A percentile compares a stretch with the other conserved stretches of the same genome.
phyloP scores from a whole-genome alignment of 2,113 vertebrate species.

The Tachysurus fulvidraco region DNA sequence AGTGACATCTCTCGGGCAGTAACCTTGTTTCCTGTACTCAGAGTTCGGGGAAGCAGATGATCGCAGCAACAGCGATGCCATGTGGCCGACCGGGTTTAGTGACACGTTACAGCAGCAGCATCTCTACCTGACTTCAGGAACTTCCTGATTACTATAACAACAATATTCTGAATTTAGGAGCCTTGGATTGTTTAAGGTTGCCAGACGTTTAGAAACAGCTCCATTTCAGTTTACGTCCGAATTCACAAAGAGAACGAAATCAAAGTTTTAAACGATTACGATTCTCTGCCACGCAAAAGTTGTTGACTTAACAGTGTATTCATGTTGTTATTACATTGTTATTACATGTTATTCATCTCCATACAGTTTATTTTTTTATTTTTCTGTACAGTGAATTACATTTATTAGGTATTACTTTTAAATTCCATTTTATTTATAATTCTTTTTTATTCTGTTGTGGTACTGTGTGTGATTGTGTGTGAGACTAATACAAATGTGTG shows the following conservation, averaged over 20 bases:
- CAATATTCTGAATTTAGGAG: background rate
- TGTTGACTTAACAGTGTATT: too few species aligned
- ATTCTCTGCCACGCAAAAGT: background rate
- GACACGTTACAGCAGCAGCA: constrained; percentile 44
- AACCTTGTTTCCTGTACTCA: constrained; percentile 80
- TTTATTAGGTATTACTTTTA: too few species aligned
- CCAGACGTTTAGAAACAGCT: background rate
- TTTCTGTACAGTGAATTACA: too few species aligned
- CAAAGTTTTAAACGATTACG: too few species aligned
- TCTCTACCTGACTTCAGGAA: background rate
- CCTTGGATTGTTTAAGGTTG: background rate
- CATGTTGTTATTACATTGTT: too few species aligned
- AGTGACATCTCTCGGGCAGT: constrained; percentile 82
- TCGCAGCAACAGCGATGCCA: constrained; percentile 76
- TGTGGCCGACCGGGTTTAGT: constrained; percentile 69
- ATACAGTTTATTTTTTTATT: too few species aligned
- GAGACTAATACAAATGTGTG: too few species aligned
- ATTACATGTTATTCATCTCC: too few species aligned
- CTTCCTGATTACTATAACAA: background rate
- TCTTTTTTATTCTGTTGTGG: too few species aligned
- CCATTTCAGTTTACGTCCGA: background rate
- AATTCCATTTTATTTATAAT: too few species aligned
- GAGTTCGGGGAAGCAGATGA: constrained; percentile 65
- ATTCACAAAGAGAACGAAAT: background rate
- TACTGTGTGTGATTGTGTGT: too few species aligned